These are phyloP conservation scores for Clavelina lepadiformis DNA, from an alignment of 23 tunicate species.

Conservation along the genomic window DNA sequence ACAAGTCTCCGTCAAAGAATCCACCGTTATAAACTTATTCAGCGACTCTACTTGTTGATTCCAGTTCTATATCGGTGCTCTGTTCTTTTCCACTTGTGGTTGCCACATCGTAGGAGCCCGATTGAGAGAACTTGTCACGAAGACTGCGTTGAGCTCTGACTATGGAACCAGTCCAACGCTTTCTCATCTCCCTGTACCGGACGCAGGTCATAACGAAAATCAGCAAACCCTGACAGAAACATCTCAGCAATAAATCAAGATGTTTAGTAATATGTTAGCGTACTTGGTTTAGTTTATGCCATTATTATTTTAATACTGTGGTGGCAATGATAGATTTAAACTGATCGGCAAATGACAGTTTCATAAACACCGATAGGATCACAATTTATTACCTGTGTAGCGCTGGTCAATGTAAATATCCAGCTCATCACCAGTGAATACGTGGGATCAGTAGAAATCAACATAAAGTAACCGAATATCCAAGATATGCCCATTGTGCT, in stretches of 20 bases:
- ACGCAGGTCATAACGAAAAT: conserved; percentile 29
- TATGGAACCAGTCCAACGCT: conserved; percentile 6
- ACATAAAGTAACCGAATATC: conserved; percentile 68
- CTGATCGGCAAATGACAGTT: no score
- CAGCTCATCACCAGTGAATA: conserved; percentile 41
- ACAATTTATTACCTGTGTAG: conserved; percentile 34
- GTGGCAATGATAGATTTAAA: no score
- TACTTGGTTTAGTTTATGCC: not conserved
- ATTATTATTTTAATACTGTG: not conserved
- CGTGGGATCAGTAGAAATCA: conserved; percentile 38
- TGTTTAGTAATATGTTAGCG: not conserved
- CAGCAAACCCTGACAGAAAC: conserved; percentile 21
- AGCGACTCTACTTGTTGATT: no score
- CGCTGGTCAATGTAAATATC: conserved; percentile 38
- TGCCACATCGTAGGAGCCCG: no score
- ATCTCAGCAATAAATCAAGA: no score
- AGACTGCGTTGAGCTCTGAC: no score
- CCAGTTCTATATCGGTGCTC: no score
- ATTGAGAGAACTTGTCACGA: no score
- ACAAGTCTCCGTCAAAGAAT: no score
- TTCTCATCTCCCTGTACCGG: conserved; percentile 11
- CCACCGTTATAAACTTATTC: no score
- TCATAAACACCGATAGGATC: no score
- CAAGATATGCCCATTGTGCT: conserved; percentile 62
- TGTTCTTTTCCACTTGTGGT: no score